Base-by-base conservation (phyloP, 2,797 vertebrate genomes). In the Pipistrellus pygmaeus region DNA sequence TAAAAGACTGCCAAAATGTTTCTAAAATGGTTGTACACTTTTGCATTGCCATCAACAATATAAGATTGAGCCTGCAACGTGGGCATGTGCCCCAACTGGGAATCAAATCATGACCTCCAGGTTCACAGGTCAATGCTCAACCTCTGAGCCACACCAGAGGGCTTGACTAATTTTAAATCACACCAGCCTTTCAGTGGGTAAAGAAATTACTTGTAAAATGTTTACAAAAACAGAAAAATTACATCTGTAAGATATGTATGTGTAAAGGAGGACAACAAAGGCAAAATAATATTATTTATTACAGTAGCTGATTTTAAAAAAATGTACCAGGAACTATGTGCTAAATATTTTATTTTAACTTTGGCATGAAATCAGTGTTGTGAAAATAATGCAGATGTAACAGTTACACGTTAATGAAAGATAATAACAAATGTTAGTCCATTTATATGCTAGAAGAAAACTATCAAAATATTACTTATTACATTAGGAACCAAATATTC, bases 381-480 rank as follows among this genome's bases (percentile, higher is more conserved):
- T 55, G 2, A 80, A 71, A 85, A 68, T 85, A 85, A 66, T 66
- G 2, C 12, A 27, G 15, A 32, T 62, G 2, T 6, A 75, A 32
- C 20, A 95, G 30, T 84, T 46, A 85, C 20, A 72, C 21, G 68
- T 73, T 51, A 78, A 86, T 95, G 9, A n/a, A 92, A 80, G 10
- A 53, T 4, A 44, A 41, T 30, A 77, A 76, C n/a, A 94, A 87
- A 78, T 57, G 15, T 15, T 57, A 85, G 27, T 38, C 20, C 76
- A 87, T 23, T 4, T 55, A 55, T 48, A 55, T 72, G 2, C 8
- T 68, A 48, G 32, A 68, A 51, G 8, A 44, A 76, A 64, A 83
- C 7, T 21, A 21, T 38, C 8, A 69, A 75, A 77, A 0, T 11
- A 46, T 71, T 91, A n/a, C 8, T 4, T 55, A 25, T 71, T 35